Evolutionary conservation across 2,888 invertebrate genomes (phyloP), one percentile per base, ranked within the genome.

Genomic region (Perdita meconis): DNA sequence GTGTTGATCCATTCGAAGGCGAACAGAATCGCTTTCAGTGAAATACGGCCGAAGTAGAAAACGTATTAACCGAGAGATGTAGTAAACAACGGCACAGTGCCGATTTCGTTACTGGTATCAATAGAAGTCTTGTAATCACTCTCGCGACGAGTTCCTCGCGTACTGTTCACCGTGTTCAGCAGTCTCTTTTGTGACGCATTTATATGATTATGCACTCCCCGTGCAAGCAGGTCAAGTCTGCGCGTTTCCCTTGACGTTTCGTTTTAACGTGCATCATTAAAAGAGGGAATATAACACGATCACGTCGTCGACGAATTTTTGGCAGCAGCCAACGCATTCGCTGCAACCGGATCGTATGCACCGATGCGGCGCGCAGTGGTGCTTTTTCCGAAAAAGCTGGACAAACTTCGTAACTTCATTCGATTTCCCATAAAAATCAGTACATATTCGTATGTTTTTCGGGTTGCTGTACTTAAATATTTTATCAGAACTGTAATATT

Each of bases 261-360:
- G 78, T 80, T 81, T 84, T 80, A 66, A 74, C 63, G 75, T 72
- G 56, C 75, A 80, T 83, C 81, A 81, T 81, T 84, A 80, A 82
- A 80, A 73, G 65, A 44, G 64, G 78, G 57, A 63, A 74, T 81
- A 83, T 76, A 83, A 79, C 71, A 38, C 44, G 38, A 72, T 75
- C 78, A n/a, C n/a, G 74, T 74, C 70, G 63, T 72, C 44, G 65
- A 30, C 24, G n/a, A 47, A 63, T 59, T 60, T 59, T 66, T 80
- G 56, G 60, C 66, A 65, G 44, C 55, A 38, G 53, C 53, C 59
- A 55, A 38, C 16, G 53, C 42, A 26, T 64, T 16, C 13, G 44
- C 24, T 42, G 19, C 63, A 53, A 71, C 66, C 34, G 26, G 22
- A 59, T 50, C 40, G 42, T 56, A 19, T 16, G 16, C 6, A 19